Evolutionary conservation across 2,113 vertebrate species (phyloP).

Genomic region (Alligator sinensis): DNA sequence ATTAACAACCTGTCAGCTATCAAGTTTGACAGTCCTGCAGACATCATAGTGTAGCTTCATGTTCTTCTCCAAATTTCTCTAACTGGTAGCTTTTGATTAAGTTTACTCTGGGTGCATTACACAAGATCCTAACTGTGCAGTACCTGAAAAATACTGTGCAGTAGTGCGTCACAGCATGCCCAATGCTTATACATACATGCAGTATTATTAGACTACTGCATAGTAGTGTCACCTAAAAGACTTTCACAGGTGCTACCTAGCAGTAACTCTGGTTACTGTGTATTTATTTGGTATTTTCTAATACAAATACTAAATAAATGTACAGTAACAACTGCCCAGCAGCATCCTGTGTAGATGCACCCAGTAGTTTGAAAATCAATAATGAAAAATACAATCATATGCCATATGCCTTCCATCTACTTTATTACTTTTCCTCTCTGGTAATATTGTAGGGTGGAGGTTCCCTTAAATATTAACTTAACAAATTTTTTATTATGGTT

Average conservation of each 20-base stretch:
- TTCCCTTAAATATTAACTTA: background rate
- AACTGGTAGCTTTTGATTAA: constrained; percentile 39
- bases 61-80: constrained; percentile 10
- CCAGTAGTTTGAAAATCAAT: constrained; percentile 58
- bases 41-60: background rate
- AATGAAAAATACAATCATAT: constrained; percentile 32
- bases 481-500: background rate
- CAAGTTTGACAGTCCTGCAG: background rate
- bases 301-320: too few relatives aligned
- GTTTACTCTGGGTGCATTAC: constrained; percentile 21
- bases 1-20: background rate
- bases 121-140: constrained; percentile 41
- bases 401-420: constrained; percentile 25
- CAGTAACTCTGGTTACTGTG: too few relatives aligned
- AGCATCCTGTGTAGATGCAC: background rate
- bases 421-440: constrained; percentile 32
- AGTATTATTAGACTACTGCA: too few relatives aligned
- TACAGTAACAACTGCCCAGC: too few relatives aligned
- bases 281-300: too few relatives aligned
- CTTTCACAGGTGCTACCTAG: too few relatives aligned
- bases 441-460: constrained; percentile 3
- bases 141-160: constrained; percentile 24
- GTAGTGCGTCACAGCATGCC: too few relatives aligned
- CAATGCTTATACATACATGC: too few relatives aligned
- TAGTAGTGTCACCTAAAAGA: too few relatives aligned